A percentile compares a stretch with the other conserved stretches of the same genome.
These are phyloP conservation scores for Daubentonia madagascariensis DNA, from an alignment of 2,113 vertebrate species.

Conservation along the genomic window DNA sequence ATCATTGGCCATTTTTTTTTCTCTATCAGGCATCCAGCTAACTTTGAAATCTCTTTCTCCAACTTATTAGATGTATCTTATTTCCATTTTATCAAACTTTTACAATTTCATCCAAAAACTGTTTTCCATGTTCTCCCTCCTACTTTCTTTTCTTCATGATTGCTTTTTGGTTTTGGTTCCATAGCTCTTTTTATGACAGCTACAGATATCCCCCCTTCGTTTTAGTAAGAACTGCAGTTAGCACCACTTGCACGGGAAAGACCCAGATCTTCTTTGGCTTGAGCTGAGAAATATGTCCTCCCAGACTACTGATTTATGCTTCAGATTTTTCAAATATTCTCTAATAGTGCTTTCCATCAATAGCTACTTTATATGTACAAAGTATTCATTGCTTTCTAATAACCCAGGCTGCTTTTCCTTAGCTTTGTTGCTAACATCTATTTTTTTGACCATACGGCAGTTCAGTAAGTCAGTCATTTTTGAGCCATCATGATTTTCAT, in stretches of 20 bases:
- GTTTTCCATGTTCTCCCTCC: neutral
- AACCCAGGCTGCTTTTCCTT: neutral
- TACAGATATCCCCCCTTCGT: neutral
- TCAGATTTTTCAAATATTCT: conserved; percentile 39
- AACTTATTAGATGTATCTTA: neutral
- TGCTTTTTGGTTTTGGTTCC: neutral
- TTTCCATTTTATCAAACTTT: neutral
- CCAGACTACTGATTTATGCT: conserved; percentile 51
- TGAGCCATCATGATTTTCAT: conserved; percentile 51
- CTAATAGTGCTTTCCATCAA: neutral
- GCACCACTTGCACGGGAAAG: neutral
- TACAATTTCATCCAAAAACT: neutral
- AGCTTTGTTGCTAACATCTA: conserved; percentile 18
- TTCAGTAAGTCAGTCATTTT: conserved; percentile 43
- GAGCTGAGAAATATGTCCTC: neutral
- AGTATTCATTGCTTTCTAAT: conserved; percentile 33
- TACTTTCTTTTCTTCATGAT: neutral
- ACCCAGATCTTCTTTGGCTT: neutral
- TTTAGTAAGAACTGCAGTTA: neutral
- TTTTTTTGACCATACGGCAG: conserved; percentile 16
- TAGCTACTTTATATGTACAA: neutral
- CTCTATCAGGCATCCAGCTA: neutral
- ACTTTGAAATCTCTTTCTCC: neutral
- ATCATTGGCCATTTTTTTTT: neutral
- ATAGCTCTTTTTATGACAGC: neutral